Base-by-base conservation (phyloP, 2,797 vertebrate genomes). In the Poecile montanus region DNA sequence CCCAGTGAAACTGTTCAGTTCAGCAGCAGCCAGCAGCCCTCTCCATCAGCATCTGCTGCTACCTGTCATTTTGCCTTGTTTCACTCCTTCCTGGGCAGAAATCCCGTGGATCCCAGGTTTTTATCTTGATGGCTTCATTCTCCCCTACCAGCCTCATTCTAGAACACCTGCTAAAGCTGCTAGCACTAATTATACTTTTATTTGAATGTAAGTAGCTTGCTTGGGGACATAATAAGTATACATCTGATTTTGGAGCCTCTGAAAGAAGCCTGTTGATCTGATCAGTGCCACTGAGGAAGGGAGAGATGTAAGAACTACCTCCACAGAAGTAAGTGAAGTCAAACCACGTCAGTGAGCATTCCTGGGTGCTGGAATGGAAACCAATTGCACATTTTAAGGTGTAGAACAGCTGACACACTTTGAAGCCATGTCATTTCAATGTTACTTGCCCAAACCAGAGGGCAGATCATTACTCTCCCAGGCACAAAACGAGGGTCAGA, bases 181-280 rank as follows among this genome's bases (percentile, higher is more conserved):
- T 93, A 85, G 50, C 34, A 38, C 81, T 94, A 94, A 94, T 82
- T 94, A 57, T 25, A 26, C 40, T 88, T 92, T 70, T 91, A 80
- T 95, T 79, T 89, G 71, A 93, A 89, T 7, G 27, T 16, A 76
- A 91, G 91, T 82, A 65, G 45, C 89, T 91, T 38, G 75, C 92
- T 38, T 87, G 86, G 65, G 72, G 84, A 92, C 57, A 83, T 92
- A 92, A 51, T 75, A 90, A 91, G 26, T 30, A 34, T 38, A n/a
- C 83, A 91, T 58, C 83, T 91, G 80, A 82, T 54, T 92, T 58
- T 83, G 84, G 67, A 94, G 40, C 57, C 65, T 91, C 44, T 48
- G 27, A 68, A 91, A 71, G 83, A 45, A 65, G n/a, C 53, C 13
- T 79, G 36, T 73, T 79, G 45, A 56, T 30, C 58, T 71, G 60